A percentile compares a stretch with the other conserved stretches of the same genome.
Evolutionary conservation across 2,888 invertebrate genomes (phyloP).

Genomic region (Zygaena filipendulae): DNA sequence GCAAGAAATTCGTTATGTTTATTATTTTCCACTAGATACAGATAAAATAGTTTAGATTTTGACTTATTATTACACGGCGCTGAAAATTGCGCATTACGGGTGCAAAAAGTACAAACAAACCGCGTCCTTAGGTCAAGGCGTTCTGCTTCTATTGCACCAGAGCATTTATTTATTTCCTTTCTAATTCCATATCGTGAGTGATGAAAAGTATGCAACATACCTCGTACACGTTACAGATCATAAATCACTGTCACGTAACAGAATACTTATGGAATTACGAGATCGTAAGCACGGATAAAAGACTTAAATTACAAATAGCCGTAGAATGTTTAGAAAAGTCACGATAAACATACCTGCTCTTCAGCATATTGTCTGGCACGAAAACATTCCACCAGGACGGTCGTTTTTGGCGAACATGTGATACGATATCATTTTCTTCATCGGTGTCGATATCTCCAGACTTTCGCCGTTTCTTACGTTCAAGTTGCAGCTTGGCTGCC

Average conservation of each 20-base stretch:
- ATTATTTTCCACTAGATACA: too few relatives aligned
- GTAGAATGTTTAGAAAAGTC: too few relatives aligned
- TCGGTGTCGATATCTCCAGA: constrained; percentile 58
- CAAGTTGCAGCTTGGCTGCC: constrained; percentile 64
- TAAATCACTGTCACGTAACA: too few relatives aligned
- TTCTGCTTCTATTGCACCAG: constrained; percentile 39
- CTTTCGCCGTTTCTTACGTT: constrained; percentile 66
- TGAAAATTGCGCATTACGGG: constrained; percentile 28
- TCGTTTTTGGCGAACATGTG: constrained; percentile 74
- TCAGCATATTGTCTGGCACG: constrained; percentile 78
- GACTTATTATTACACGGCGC: too few relatives aligned
- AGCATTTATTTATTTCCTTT: constrained; percentile 34
- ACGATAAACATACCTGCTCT: constrained; percentile 72
- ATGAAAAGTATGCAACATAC: too few relatives aligned
- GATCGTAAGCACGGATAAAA: too few relatives aligned
- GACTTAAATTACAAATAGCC: too few relatives aligned
- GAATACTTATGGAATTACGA: too few relatives aligned
- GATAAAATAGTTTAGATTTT: too few relatives aligned
- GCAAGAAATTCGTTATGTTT: too few relatives aligned
- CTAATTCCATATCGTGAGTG: constrained; percentile 40
- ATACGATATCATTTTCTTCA: constrained; percentile 47
- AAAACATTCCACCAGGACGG: constrained; percentile 93
- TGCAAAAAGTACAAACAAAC: constrained; percentile 44
- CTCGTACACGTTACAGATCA: too few relatives aligned
- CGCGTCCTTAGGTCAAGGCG: constrained; percentile 46